A percentile compares a stretch with the other conserved stretches of the same genome.
phyloP scores from a whole-genome alignment of 2,888 invertebrate genomes.

The Acholoe squamosa region DNA sequence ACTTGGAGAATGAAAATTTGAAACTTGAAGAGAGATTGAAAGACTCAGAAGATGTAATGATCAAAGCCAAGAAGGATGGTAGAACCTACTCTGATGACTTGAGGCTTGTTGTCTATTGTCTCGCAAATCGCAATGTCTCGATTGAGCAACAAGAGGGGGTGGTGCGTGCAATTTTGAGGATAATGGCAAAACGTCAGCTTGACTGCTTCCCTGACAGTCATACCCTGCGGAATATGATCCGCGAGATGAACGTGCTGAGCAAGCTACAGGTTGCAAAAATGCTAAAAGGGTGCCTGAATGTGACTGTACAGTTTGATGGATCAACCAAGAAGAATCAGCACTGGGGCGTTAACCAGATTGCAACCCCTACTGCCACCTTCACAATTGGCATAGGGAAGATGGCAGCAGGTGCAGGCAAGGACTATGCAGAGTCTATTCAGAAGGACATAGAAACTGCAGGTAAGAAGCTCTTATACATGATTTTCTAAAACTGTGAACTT shows the following conservation, averaged over 20 bases:
- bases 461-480: not conserved
- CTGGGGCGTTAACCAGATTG: not conserved
- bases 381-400: not conserved
- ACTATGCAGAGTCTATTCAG: not conserved
- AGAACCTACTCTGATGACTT: not conserved
- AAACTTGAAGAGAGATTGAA: not conserved
- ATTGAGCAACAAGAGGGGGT: not conserved
- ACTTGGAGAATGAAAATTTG: not conserved
- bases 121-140: not conserved
- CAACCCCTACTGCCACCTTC: not conserved
- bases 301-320: not conserved
- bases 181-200: not conserved
- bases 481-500: no score
- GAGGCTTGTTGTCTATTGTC: not conserved
- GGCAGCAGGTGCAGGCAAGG: not conserved
- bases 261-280: not conserved
- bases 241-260: not conserved
- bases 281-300: not conserved
- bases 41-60: not conserved
- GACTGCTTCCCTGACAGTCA: not conserved
- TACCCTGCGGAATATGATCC: not conserved
- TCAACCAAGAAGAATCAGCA: not conserved
- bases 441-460: not conserved
- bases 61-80: slow-evolving; percentile 7
- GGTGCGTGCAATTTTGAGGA: not conserved